Evolutionary conservation across 1,140 invertebrate genomes (phyloP).

Genomic region (Anthonomus grandis): DNA sequence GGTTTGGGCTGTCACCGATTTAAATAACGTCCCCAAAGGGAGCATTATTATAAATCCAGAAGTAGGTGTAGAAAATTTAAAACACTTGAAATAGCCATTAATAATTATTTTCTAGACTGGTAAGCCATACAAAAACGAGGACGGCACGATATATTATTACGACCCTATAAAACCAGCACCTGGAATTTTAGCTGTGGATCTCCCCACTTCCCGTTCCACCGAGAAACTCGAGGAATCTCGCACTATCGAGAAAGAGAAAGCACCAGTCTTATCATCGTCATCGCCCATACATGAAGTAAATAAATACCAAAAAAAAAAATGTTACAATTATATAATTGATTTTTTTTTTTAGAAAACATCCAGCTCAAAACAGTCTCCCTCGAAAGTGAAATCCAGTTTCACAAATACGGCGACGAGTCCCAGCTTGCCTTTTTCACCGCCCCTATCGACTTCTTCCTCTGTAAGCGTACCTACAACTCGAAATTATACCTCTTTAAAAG

Average conservation of each 20-base stretch:
- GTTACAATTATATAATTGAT: constrained; percentile 13
- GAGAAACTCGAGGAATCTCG: neutral
- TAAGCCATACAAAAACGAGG: constrained; percentile 62
- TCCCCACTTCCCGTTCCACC: constrained; percentile 18
- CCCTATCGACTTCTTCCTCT: constrained; percentile 14
- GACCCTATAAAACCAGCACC: constrained; percentile 67
- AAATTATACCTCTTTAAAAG: constrained; percentile 24
- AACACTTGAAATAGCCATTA: too few species aligned
- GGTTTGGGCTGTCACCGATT: constrained; percentile 82
- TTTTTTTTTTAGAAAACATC: constrained; percentile 11
- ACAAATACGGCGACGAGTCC: constrained; percentile 47
- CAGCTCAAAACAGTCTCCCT: constrained; percentile 35
- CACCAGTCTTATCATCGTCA: constrained; percentile 11
- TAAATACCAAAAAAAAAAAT: constrained; percentile 3
- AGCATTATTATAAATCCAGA: constrained; percentile 84
- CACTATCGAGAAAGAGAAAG: constrained; percentile 19
- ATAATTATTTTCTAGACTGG: constrained; percentile 56
- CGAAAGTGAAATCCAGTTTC: constrained; percentile 33
- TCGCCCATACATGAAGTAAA: constrained; percentile 25
- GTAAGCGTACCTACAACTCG: constrained; percentile 9
- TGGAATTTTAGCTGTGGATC: constrained; percentile 36
- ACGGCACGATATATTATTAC: constrained; percentile 70
- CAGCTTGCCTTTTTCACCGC: constrained; percentile 40
- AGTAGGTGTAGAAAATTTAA: constrained; percentile 50
- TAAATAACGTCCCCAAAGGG: constrained; percentile 76